These are phyloP conservation scores for Chironomus tepperi DNA, from an alignment of 1,140 invertebrate species.

Conservation along the genomic window DNA sequence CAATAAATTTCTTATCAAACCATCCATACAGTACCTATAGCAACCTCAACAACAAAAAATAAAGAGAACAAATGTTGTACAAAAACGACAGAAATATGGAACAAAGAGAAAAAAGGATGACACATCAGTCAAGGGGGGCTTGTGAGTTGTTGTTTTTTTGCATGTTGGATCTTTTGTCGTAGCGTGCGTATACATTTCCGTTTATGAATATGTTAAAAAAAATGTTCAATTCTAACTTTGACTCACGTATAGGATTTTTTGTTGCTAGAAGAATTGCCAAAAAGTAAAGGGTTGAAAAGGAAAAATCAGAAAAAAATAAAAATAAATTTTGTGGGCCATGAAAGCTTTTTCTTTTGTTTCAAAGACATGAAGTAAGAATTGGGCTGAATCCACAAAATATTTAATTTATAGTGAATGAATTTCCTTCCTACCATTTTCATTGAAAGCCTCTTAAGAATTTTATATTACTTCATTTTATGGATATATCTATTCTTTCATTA, in stretches of 20 bases:
- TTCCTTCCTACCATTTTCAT: too few relatives aligned
- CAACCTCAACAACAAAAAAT: background rate
- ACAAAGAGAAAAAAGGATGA: background rate
- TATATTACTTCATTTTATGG: too few relatives aligned
- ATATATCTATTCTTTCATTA: too few relatives aligned
- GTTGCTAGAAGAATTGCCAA: background rate
- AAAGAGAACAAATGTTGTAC: background rate
- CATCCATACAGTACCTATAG: background rate
- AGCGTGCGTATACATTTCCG: background rate
- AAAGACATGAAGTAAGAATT: background rate
- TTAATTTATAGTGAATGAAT: background rate
- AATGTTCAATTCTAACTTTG: background rate
- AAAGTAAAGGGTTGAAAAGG: background rate
- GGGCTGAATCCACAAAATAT: conserved; percentile 12
- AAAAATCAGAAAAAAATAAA: background rate
- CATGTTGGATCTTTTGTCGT: background rate
- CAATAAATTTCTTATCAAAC: conserved; percentile 23
- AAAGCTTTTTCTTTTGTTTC: conserved; percentile 5
- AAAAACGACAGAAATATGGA: background rate
- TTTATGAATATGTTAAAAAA: background rate
- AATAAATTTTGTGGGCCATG: background rate
- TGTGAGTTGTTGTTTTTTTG: background rate
- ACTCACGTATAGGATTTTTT: background rate
- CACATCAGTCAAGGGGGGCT: background rate
- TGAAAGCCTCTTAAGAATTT: too few relatives aligned